Evolutionary conservation across 2,113 vertebrate species (phyloP), one percentile per base, ranked within the genome.

Genomic region (Cygnus buccinator): DNA sequence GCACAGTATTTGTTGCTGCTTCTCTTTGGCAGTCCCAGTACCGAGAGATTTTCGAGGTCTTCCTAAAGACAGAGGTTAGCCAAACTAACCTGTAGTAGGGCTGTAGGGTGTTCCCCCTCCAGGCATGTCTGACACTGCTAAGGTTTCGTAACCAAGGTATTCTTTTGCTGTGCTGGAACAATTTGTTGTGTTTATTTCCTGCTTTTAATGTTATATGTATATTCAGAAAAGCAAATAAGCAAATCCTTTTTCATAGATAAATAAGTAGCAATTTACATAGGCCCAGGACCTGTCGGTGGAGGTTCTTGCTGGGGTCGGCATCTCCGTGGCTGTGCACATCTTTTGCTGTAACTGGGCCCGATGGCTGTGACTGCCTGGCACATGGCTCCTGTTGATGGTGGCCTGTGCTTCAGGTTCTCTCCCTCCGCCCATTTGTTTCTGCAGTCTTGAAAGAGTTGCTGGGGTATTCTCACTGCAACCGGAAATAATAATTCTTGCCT

Each of bases 241-340:
- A 75, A 80, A 14, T 7, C 2, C 4, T 37, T 13, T 93, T 44
- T 26, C 54, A 61, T 21, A 87, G n/a, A 35, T 5, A 14, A 57
- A 8, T 33, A 61, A 54, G 21, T 15, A 70, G 59, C n/a, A n/a
- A 7, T 50, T 37, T 39, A 12, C 7, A 39, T 10, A 78, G 22
- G 12, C 25, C 14, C 10, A 20, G 19, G 41, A 26, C 6, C 35
- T 67, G 43, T 14, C 71, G 41, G 31, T 23, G 18, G 22, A 25
- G 2, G 1, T 37, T 59, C 3, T 41, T 82, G 14, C 31, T 73
- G 39, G 19, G 22, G 28, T 86, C 28, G 54, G 37, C 50, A 58
- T 16, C 3, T 2, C 25, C 12, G 6, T 3, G 0, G 8, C 16
- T 0, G 0, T 14, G 12, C 48, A 11, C 13, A 13, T 5, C 21